A percentile compares a stretch with the other conserved stretches of the same genome.
Conservation (phyloP, 1,140 invertebrate species). For the Schlechtendalia chinensis region DNA sequence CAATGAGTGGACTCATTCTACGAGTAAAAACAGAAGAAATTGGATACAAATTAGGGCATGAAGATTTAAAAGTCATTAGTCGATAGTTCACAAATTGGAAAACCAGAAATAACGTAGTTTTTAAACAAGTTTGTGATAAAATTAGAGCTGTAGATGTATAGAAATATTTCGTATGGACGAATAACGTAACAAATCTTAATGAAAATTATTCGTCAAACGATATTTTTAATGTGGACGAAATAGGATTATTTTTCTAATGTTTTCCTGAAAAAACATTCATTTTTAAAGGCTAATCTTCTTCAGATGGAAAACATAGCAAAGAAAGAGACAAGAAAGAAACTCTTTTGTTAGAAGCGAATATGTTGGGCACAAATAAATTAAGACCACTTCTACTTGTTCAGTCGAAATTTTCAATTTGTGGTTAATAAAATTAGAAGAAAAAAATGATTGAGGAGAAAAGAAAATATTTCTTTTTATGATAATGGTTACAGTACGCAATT, state of each 20-base stretch:
- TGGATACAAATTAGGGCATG: not conserved
- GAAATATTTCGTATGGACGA: not conserved
- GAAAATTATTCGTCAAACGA: not conserved
- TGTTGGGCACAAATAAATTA: conserved; percentile 1
- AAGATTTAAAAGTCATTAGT: not conserved
- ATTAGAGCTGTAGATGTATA: no score
- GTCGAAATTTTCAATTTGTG: not conserved
- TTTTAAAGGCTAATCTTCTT: not conserved
- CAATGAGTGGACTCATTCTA: not conserved
- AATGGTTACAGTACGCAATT: not conserved
- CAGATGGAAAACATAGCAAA: not conserved
- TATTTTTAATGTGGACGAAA: not conserved
- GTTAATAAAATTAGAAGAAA: not conserved
- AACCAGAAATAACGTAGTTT: not conserved
- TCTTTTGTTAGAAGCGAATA: not conserved
- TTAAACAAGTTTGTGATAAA: not conserved
- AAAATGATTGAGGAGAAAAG: not conserved
- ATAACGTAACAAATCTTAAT: not conserved
- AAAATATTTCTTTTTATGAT: not conserved
- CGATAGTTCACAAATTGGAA: not conserved
- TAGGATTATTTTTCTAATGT: not conserved
- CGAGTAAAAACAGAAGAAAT: not conserved
- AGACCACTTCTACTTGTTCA: conserved; percentile 54
- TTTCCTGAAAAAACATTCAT: not conserved
- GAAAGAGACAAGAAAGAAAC: no score